These are phyloP conservation scores for Syngnathus typhle DNA, from an alignment of 2,113 vertebrate genomes.

Conservation along the genomic window DNA sequence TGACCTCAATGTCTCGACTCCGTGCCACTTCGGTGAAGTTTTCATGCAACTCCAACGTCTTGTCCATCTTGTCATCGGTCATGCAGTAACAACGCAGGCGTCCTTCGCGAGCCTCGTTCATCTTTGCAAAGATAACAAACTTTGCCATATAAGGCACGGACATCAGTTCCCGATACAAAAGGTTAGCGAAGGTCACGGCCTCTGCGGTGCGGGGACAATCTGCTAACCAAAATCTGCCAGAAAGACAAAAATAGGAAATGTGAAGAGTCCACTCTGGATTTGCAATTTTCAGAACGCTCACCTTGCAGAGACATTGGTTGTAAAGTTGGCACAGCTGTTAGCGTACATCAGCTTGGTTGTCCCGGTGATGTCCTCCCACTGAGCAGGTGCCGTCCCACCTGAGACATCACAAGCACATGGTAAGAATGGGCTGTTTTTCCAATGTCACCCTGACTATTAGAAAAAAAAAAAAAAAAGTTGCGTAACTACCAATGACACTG, in stretches of 20 bases:
- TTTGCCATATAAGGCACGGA: conserved; percentile 96
- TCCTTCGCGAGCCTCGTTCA: conserved; percentile 88
- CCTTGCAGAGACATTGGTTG: conserved; percentile 98
- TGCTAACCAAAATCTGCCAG: conserved; percentile 88
- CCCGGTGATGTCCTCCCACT: conserved; percentile 98
- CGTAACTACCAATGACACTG: conserved; percentile 86
- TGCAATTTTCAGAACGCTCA: conserved; percentile 52
- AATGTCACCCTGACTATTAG: conserved; percentile 1
- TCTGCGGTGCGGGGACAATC: conserved; percentile 94
- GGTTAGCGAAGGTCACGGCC: conserved; percentile 86
- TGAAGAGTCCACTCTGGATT: neutral
- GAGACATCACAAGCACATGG: conserved; percentile 14
- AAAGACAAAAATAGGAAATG: neutral
- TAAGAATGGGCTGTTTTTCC: neutral
- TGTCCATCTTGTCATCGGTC: conserved; percentile 98
- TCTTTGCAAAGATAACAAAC: conserved; percentile 97
- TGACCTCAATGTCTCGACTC: conserved; percentile 95
- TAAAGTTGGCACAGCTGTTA: conserved; percentile 91
- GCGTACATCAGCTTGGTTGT: conserved; percentile 93
- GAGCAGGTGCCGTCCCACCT: conserved; percentile 93
- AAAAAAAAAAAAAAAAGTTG: conserved; percentile 22
- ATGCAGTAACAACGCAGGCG: conserved; percentile 97
- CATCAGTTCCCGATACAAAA: conserved; percentile 88
- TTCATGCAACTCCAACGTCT: conserved; percentile 94
- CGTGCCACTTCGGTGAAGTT: conserved; percentile 95